Evolutionary conservation across 2,797 vertebrate species (phyloP).

Genomic region (Lindbergichthys nudifrons): DNA sequence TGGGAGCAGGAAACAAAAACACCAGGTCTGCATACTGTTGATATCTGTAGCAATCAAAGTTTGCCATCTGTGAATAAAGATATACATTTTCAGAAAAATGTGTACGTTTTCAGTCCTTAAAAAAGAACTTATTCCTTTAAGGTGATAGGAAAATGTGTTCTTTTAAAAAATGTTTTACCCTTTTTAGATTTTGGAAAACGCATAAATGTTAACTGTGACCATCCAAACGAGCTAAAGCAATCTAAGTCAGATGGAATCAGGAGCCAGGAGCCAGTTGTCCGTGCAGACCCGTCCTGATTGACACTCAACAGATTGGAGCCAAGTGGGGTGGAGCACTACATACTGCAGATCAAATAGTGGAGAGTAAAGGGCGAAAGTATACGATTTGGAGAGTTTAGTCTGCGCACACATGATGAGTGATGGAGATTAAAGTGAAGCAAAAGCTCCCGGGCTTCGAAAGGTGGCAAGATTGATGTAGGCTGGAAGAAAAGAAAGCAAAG

Average conservation of each 20-base stretch:
- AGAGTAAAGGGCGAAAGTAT: constrained; percentile 66
- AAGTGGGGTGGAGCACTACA: constrained; percentile 65
- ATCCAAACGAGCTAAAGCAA: constrained; percentile 23
- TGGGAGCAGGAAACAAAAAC: background rate
- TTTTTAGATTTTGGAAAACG: background rate
- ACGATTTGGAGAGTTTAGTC: constrained; percentile 64
- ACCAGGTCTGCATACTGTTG: background rate
- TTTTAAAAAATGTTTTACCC: no score
- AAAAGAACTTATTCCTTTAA: background rate
- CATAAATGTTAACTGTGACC: background rate
- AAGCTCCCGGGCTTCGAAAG: constrained; percentile 35
- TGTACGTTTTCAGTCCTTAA: background rate
- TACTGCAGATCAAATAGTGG: constrained; percentile 67
- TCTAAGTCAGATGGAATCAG: background rate
- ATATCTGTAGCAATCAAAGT: background rate
- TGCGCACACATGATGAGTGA: constrained; percentile 63
- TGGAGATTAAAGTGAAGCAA: constrained; percentile 67
- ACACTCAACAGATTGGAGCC: constrained; percentile 66
- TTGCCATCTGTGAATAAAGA: background rate
- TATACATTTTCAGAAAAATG: background rate
- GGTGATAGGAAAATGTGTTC: background rate
- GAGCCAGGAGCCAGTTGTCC: constrained; percentile 7
- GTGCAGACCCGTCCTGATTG: constrained; percentile 56
- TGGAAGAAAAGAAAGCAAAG: constrained; percentile 52
- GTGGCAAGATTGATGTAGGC: constrained; percentile 54